phyloP scores from a whole-genome alignment of 2,888 invertebrate species.

The Agrochola circellaris region DNA sequence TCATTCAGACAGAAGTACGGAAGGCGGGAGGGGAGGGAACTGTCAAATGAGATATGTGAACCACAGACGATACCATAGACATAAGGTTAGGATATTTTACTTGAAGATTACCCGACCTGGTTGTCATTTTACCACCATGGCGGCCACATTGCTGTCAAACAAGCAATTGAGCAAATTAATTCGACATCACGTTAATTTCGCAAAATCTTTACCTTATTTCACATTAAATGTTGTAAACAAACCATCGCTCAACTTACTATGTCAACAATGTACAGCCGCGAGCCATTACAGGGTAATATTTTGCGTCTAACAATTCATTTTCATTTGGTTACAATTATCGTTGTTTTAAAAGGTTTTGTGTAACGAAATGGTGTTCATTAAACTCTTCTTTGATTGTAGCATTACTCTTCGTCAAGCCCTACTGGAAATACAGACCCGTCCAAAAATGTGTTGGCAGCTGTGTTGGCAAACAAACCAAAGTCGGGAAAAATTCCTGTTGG shows the following conservation, averaged over 20 bases:
- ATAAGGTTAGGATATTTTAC: too few relatives aligned
- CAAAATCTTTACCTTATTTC: constrained; percentile 73
- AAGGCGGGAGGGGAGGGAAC: too few relatives aligned
- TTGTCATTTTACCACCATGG: constrained; percentile 82
- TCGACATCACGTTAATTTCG: constrained; percentile 80
- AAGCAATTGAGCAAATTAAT: constrained; percentile 83
- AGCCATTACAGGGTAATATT: constrained; percentile 82
- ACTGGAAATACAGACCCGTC: constrained; percentile 80
- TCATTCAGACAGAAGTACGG: too few relatives aligned
- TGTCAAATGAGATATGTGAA: too few relatives aligned
- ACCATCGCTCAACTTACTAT: constrained; percentile 78
- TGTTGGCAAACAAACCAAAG: constrained; percentile 88
- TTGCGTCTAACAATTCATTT: constrained; percentile 28
- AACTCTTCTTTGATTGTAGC: constrained; percentile 73
- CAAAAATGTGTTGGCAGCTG: constrained; percentile 89
- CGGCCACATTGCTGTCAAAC: constrained; percentile 84
- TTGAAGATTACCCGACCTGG: too few relatives aligned
- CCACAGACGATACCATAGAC: too few relatives aligned
- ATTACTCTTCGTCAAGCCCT: constrained; percentile 78
- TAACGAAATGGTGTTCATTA: constrained; percentile 26
- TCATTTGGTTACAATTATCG: constrained; percentile 33
- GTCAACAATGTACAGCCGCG: constrained; percentile 81
- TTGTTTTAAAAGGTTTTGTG: constrained; percentile 36
- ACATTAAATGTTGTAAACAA: constrained; percentile 78
- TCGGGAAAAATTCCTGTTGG: constrained; percentile 89